phyloP scores from a whole-genome alignment of 2,113 vertebrate species.

The Patagioenas fasciata region DNA sequence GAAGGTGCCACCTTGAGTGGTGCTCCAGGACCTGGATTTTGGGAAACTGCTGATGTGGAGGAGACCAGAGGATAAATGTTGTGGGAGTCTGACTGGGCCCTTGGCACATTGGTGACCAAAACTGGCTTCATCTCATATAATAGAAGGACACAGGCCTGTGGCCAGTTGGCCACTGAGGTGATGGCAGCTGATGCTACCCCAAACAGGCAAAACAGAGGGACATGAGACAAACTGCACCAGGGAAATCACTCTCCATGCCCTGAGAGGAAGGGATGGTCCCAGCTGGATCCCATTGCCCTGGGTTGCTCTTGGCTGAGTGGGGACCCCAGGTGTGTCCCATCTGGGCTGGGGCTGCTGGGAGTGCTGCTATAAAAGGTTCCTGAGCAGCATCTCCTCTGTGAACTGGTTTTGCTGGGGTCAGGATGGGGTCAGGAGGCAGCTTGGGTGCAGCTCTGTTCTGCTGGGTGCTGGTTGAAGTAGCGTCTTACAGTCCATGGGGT shows the following conservation, averaged over 20 bases:
- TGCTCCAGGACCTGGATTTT: background rate
- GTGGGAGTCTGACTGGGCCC: background rate
- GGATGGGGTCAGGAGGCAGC: background rate
- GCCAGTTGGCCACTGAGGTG: background rate
- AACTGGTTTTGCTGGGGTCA: background rate
- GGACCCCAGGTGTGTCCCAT: background rate
- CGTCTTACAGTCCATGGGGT: background rate
- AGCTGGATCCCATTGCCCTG: background rate
- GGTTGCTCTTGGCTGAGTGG: background rate
- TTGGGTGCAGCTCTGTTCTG: background rate
- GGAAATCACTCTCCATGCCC: background rate
- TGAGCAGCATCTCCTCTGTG: accelerated
- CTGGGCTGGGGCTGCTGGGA: background rate
- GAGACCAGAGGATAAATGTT: background rate
- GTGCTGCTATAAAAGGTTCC: background rate
- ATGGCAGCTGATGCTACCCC: background rate
- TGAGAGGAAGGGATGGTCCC: background rate
- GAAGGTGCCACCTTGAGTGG: accelerated
- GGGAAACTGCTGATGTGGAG: background rate
- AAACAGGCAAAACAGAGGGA: background rate
- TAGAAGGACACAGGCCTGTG: background rate
- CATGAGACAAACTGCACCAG: background rate
- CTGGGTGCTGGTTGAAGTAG: background rate
- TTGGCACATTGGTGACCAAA: background rate
- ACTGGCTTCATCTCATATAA: background rate